These are phyloP conservation scores for Tamandua tetradactyla DNA, from an alignment of 2,797 vertebrate genomes.

Conservation along the genomic window DNA sequence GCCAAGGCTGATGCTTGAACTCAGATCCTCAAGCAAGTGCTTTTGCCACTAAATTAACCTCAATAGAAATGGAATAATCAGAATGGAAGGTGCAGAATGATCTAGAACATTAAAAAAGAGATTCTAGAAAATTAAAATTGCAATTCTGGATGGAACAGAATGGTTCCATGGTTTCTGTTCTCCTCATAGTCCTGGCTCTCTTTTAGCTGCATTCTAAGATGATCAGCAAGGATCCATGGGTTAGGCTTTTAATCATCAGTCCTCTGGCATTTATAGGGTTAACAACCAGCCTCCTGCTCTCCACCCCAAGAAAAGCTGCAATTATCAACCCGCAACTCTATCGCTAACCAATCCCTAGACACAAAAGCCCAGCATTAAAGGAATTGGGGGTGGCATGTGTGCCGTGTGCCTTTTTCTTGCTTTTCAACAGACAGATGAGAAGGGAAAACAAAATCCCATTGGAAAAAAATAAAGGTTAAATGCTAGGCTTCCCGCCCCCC, in stretches of 20 bases:
- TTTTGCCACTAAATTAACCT: neutral
- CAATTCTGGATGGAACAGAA: neutral
- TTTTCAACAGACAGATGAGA: constrained; percentile 73
- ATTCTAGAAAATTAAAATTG: neutral
- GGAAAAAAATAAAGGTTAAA: neutral
- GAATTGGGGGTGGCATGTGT: constrained; percentile 37
- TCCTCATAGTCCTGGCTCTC: rapidly evolving
- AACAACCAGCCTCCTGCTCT: constrained; percentile 69
- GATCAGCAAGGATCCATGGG: rapidly evolving
- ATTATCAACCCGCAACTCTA: constrained; percentile 68
- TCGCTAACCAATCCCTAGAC: constrained; percentile 67
- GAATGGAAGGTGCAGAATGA: neutral
- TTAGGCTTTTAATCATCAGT: neutral
- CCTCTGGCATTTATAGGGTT: constrained; percentile 60
- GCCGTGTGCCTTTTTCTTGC: constrained; percentile 10
- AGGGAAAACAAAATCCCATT: constrained; percentile 50
- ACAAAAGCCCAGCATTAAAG: constrained; percentile 75
- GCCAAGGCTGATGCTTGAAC: neutral
- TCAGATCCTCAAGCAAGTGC: neutral
- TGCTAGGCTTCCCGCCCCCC: neutral
- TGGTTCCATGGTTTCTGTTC: neutral
- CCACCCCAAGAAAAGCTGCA: constrained; percentile 57
- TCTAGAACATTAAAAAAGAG: neutral
- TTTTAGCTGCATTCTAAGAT: neutral
- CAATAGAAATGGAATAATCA: neutral